Evolutionary conservation across 37 sponge, comb jelly and placozoan genomes (phyloP).

Genomic region (Petrosia ficiformis): DNA sequence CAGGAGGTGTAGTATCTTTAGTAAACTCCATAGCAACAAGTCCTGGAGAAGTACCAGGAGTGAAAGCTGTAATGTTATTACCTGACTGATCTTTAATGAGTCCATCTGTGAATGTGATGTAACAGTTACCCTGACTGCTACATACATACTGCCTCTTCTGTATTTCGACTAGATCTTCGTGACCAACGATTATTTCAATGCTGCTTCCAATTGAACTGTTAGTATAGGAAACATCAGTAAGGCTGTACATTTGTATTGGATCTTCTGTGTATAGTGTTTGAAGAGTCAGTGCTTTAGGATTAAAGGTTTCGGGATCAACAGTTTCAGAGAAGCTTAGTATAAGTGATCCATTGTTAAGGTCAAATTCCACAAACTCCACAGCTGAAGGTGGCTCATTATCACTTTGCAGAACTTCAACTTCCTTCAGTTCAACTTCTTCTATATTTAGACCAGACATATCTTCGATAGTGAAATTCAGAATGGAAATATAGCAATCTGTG

Average conservation of each 20-base stretch:
- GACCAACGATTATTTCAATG: conserved; percentile 43
- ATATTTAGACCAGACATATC: conserved; percentile 70
- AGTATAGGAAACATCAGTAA: conserved; percentile 39
- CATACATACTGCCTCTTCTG: conserved; percentile 59
- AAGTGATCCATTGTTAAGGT: conserved; percentile 59
- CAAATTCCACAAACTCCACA: conserved; percentile 52
- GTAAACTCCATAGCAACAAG: conserved; percentile 65
- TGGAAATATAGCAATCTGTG: conserved; percentile 50
- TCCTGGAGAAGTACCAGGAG: conserved; percentile 56
- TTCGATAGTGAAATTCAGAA: conserved; percentile 39
- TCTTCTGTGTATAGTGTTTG: conserved; percentile 58
- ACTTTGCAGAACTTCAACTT: neutral
- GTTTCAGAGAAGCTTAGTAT: conserved; percentile 78
- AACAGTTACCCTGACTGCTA: conserved; percentile 68
- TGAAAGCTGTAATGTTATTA: conserved; percentile 34
- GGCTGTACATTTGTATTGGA: conserved; percentile 63
- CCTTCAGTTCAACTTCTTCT: conserved; percentile 4
- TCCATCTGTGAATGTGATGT: conserved; percentile 66
- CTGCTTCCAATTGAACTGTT: conserved; percentile 34
- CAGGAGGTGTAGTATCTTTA: conserved; percentile 45
- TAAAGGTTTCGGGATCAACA: conserved; percentile 50
- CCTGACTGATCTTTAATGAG: conserved; percentile 70
- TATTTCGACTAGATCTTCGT: conserved; percentile 56
- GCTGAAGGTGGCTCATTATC: conserved; percentile 31
- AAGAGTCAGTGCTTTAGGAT: conserved; percentile 61